phyloP scores from a whole-genome alignment of 2,113 vertebrate species.

The Struthidea cinerea region DNA sequence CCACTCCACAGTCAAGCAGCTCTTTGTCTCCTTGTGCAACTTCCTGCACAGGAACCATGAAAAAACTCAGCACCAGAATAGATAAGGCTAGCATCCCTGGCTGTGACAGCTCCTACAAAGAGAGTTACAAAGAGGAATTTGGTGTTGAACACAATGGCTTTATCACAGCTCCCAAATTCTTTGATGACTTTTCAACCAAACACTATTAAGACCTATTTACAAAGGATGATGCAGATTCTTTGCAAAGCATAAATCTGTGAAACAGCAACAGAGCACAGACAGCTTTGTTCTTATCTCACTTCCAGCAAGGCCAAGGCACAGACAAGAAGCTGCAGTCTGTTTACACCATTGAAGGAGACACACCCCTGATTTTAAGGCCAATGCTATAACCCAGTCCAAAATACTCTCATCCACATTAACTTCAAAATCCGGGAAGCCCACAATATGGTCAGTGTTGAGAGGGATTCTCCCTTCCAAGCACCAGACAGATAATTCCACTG shows the following conservation, averaged over 20 bases:
- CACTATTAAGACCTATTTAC: background rate
- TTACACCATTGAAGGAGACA: background rate
- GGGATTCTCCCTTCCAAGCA: background rate
- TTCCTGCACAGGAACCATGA: background rate
- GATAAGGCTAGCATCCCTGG: background rate
- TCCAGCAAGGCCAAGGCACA: background rate
- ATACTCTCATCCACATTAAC: background rate
- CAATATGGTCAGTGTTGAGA: background rate
- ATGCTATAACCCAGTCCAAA: background rate
- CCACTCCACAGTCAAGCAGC: too few species aligned
- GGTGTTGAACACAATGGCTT: background rate
- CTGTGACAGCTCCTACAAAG: rapidly evolving
- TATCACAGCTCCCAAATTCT: background rate
- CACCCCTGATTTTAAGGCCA: background rate
- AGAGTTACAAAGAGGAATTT: background rate
- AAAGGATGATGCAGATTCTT: background rate
- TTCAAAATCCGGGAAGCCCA: background rate
- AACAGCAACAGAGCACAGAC: background rate
- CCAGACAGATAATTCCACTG: background rate
- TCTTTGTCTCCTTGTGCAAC: background rate
- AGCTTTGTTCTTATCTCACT: background rate
- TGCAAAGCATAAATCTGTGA: background rate
- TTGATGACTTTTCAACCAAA: background rate
- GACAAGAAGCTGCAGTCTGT: background rate
- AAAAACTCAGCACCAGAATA: background rate